A percentile compares a stretch with the other conserved stretches of the same genome.
These are phyloP conservation scores for Apodemus speciosus DNA, from an alignment of 2,113 vertebrate genomes.

Conservation along the genomic window DNA sequence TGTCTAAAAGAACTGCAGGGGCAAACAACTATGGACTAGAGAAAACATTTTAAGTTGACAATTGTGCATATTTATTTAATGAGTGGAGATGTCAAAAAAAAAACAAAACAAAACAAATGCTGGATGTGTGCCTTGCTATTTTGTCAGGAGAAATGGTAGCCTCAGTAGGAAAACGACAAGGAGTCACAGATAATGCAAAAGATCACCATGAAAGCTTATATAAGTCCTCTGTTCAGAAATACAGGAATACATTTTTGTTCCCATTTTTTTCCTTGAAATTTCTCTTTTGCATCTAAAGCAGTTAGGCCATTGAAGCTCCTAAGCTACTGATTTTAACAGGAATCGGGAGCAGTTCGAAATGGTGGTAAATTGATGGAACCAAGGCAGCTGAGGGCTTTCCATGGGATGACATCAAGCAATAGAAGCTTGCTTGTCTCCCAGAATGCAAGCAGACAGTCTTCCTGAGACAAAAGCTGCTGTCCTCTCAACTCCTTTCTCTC, in stretches of 20 bases:
- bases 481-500: conserved; percentile 66
- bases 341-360: conserved; percentile 82
- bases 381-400: conserved; percentile 72
- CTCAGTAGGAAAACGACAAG: conserved; percentile 24
- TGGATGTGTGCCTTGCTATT: conserved; percentile 29
- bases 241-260: not conserved
- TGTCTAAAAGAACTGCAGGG: no score
- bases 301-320: conserved; percentile 73
- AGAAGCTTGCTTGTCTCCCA: conserved; percentile 68
- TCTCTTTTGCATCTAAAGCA: conserved; percentile 64
- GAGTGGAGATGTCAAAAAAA: conserved; percentile 41
- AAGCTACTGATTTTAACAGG: conserved; percentile 72
- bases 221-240: not conserved
- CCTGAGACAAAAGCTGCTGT: conserved; percentile 44
- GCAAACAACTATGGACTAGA: conserved; percentile 35
- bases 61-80: conserved; percentile 37
- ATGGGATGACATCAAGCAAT: conserved; percentile 61
- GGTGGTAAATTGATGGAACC: conserved; percentile 72
- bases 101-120: no score
- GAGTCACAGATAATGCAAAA: conserved; percentile 10
- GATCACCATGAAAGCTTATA: not conserved
- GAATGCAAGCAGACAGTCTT: conserved; percentile 66
- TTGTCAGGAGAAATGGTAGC: conserved; percentile 53
- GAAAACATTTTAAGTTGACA: conserved; percentile 22
- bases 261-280: conserved; percentile 50